A percentile compares a stretch with the other conserved stretches of the same genome.
Evolutionary conservation across 2,797 vertebrate species (phyloP).

Genomic region (Tiaroga cobitis): DNA sequence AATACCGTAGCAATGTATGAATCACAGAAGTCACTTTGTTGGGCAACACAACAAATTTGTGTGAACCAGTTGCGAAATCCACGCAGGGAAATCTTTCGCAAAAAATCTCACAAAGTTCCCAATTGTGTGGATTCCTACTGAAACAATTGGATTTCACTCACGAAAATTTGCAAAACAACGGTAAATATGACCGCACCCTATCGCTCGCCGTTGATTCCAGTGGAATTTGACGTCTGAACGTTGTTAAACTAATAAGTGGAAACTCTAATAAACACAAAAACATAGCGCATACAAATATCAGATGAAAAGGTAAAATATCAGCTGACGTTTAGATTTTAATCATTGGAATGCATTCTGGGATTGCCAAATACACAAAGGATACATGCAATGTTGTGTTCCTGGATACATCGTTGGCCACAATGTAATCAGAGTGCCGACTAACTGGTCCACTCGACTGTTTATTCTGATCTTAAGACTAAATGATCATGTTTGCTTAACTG

Average conservation of each 20-base stretch:
- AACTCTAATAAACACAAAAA: background rate
- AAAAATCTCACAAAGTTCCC: background rate
- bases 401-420: background rate
- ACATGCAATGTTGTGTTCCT: background rate
- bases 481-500: background rate
- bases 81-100: background rate
- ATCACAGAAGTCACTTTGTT: background rate
- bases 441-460: background rate
- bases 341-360: background rate
- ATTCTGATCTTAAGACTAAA: background rate
- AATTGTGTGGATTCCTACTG: background rate
- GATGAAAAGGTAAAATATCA: background rate
- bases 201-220: background rate
- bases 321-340: background rate
- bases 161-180: background rate
- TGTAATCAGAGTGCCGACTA: background rate
- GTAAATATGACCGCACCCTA: background rate
- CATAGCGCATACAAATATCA: background rate
- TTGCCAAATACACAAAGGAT: background rate
- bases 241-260: background rate
- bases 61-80: background rate
- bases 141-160: background rate
- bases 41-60: background rate
- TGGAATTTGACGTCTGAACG: background rate
- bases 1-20: background rate